Conservation (phyloP, 2,888 invertebrate species). For the Cephus sareptanus region DNA sequence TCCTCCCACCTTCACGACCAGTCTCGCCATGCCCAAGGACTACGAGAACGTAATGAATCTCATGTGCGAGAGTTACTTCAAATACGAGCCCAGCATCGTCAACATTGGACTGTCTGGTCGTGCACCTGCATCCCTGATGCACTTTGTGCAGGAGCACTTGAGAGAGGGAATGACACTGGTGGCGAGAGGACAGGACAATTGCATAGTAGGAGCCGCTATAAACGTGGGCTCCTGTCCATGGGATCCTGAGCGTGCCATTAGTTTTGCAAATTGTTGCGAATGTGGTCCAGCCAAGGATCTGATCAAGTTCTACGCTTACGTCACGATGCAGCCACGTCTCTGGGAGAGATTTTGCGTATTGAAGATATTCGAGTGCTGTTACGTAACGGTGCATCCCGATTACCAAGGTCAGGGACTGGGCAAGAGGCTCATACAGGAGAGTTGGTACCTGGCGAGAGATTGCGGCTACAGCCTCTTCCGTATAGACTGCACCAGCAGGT, state of each 20-base stretch:
- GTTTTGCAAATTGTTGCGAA: conserved; percentile 36
- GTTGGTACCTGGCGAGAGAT: conserved; percentile 52
- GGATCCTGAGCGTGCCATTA: conserved; percentile 23
- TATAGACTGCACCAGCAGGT: conserved; percentile 53
- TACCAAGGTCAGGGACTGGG: conserved; percentile 44
- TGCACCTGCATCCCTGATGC: conserved; percentile 31
- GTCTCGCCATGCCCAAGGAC: conserved; percentile 48
- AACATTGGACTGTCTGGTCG: conserved; percentile 36
- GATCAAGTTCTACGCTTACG: conserved; percentile 45
- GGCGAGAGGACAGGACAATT: conserved; percentile 34
- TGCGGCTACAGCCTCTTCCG: conserved; percentile 47
- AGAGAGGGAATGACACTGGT: conserved; percentile 47
- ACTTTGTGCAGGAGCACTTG: conserved; percentile 39
- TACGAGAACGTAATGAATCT: conserved; percentile 46
- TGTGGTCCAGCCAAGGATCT: conserved; percentile 28
- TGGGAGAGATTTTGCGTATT: conserved; percentile 39
- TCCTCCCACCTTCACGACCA: conserved; percentile 26
- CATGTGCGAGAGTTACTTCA: conserved; percentile 46
- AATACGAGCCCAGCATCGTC: conserved; percentile 43
- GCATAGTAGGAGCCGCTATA: conserved; percentile 47
- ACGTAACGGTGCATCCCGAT: conserved; percentile 42
- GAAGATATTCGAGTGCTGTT: conserved; percentile 46
- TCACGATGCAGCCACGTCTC: conserved; percentile 35
- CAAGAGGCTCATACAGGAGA: conserved; percentile 44
- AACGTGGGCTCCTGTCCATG: conserved; percentile 36